These are phyloP conservation scores for Napeogenes inachia DNA, from an alignment of 2,888 invertebrate genomes.

Conservation along the genomic window DNA sequence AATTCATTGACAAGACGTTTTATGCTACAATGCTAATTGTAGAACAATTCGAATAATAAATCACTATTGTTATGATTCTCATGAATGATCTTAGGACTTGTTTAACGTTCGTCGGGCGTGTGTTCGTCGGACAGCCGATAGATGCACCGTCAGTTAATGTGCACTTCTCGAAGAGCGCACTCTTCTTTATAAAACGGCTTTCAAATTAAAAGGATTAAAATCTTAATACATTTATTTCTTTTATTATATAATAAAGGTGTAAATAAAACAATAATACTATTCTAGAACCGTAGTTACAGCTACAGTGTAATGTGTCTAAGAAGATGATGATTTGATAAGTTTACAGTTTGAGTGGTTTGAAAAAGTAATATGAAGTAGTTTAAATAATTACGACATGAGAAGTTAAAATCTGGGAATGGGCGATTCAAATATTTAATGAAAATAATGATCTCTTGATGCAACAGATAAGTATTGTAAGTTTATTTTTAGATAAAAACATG, in stretches of 20 bases:
- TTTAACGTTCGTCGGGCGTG: constrained; percentile 42
- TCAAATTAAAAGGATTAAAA: constrained; percentile 7
- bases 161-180: constrained; percentile 49
- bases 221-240: no score
- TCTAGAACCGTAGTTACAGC: no score
- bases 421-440: constrained; percentile 12
- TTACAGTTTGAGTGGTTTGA: no score
- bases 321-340: no score
- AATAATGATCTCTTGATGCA: constrained; percentile 17
- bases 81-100: constrained; percentile 49
- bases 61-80: constrained; percentile 46
- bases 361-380: no score
- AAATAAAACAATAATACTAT: no score
- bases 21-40: constrained; percentile 10
- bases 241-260: no score
- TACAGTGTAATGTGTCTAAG: no score
- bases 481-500: constrained; percentile 28
- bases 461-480: constrained; percentile 29
- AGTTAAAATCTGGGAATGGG: not conserved
- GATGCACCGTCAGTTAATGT: constrained; percentile 61
- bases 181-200: constrained; percentile 34
- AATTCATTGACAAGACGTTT: not conserved
- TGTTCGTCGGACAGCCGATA: constrained; percentile 44
- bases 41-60: constrained; percentile 28
- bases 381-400: no score